Percentiles rank a stretch among this genome's conserved stretches.
Evolutionary conservation across 2,888 invertebrate species (phyloP).

Genomic region (Lithodes maja): DNA sequence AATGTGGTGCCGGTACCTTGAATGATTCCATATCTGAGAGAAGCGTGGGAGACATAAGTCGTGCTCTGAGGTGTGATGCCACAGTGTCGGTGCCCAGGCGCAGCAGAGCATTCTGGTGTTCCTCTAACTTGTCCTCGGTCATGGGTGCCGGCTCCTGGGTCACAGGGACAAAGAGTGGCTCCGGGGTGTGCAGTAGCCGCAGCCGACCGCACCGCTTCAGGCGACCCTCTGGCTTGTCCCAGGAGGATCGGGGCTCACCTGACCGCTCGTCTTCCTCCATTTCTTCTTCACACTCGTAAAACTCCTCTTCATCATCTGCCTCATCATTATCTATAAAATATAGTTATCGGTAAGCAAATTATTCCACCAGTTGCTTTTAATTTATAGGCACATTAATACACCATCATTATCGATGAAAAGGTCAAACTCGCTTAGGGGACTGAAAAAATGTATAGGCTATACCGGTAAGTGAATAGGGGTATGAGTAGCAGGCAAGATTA

Average conservation of each 20-base stretch:
- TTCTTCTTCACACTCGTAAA: slow-evolving; percentile 79
- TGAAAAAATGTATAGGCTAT: too few relatives aligned
- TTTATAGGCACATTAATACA: too few relatives aligned
- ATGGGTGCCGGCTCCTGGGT: slow-evolving; percentile 96
- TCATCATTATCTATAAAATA: slow-evolving; percentile 70
- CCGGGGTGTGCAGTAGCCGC: slow-evolving; percentile 82
- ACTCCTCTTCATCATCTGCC: slow-evolving; percentile 81
- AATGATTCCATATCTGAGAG: slow-evolving; percentile 99
- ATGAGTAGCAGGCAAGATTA: too few relatives aligned
- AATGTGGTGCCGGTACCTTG: slow-evolving; percentile 80
- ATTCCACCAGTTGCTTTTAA: too few relatives aligned
- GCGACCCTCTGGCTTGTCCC: slow-evolving; percentile 83
- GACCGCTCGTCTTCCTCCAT: slow-evolving; percentile 62
- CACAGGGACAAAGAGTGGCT: slow-evolving; percentile 85
- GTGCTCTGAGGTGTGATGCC: slow-evolving; percentile 88
- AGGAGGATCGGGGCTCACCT: slow-evolving; percentile 76
- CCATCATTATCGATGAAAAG: too few relatives aligned
- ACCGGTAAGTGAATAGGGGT: too few relatives aligned
- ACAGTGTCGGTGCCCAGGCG: slow-evolving; percentile 90
- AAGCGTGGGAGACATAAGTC: slow-evolving; percentile 96
- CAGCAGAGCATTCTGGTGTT: slow-evolving; percentile 90
- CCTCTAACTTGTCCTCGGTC: slow-evolving; percentile 97
- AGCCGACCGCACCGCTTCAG: slow-evolving; percentile 82
- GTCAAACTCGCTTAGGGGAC: too few relatives aligned
- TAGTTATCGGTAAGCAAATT: too few relatives aligned